A percentile compares a stretch with the other conserved stretches of the same genome.
phyloP scores from a whole-genome alignment of 2,797 vertebrate genomes.

The Orestias chungarensis region DNA sequence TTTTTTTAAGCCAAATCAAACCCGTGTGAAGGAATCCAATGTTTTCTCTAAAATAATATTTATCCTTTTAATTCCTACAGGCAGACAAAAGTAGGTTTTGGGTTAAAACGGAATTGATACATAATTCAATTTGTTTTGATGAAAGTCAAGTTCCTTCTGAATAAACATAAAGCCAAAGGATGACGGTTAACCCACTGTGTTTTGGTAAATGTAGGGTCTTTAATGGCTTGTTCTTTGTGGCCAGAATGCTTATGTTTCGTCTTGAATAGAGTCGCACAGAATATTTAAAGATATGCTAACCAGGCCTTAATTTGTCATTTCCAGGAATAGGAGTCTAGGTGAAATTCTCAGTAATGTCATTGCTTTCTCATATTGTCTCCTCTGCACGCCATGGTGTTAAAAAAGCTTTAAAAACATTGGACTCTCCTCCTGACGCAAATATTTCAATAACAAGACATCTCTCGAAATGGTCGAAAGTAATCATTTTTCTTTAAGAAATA shows the following conservation, averaged over 20 bases:
- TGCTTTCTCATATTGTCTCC: neutral
- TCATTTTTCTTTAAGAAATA: too few relatives aligned
- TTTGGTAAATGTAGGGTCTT: neutral
- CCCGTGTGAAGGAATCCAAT: too few relatives aligned
- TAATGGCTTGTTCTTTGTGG: too few relatives aligned
- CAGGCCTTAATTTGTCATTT: neutral
- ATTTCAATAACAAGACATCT: neutral
- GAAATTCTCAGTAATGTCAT: neutral
- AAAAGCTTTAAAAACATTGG: neutral
- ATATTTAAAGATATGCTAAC: neutral
- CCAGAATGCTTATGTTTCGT: neutral
- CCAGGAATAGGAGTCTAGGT: neutral
- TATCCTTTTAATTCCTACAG: too few relatives aligned
- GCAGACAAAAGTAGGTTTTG: neutral
- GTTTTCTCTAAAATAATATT: too few relatives aligned
- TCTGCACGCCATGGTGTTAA: neutral
- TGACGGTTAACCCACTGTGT: neutral
- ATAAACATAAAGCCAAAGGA: neutral
- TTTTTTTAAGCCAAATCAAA: too few relatives aligned
- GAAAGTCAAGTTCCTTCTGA: neutral
- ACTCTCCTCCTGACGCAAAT: neutral
- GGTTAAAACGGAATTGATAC: neutral
- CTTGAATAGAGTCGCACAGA: neutral
- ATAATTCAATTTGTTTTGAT: neutral
- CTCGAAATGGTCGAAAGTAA: neutral